Percentiles rank a stretch among this genome's conserved stretches.
Conservation (phyloP, 2,888 invertebrate genomes). For the Acronicta alni region DNA sequence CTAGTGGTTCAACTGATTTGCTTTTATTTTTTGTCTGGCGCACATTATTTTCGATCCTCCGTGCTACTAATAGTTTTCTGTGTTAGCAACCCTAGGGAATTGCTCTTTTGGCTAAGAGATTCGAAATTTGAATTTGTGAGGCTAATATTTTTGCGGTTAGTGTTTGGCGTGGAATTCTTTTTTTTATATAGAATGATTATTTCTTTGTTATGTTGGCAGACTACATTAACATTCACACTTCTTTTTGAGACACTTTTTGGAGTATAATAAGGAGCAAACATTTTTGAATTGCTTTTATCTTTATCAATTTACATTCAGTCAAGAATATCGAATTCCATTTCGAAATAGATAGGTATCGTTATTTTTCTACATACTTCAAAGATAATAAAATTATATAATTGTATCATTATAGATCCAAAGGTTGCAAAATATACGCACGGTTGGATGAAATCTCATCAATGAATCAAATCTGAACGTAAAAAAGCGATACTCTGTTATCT, state of each 20-base stretch:
- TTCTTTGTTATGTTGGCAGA: too few species aligned
- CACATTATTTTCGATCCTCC: slow-evolving; percentile 53
- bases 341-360: too few species aligned
- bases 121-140: slow-evolving; percentile 2
- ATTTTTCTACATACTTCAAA: too few species aligned
- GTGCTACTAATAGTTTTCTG: slow-evolving; percentile 67
- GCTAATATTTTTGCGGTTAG: slow-evolving; percentile 1
- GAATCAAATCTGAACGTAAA: slow-evolving; percentile 20
- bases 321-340: too few species aligned
- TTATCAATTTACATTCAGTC: too few species aligned
- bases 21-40: slow-evolving; percentile 65
- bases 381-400: background rate
- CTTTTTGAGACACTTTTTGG: too few species aligned
- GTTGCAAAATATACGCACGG: background rate
- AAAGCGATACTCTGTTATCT: slow-evolving; percentile 12
- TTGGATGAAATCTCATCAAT: slow-evolving; percentile 15
- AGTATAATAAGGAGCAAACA: too few species aligned
- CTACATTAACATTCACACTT: too few species aligned
- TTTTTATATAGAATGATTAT: too few species aligned
- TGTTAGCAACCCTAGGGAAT: slow-evolving; percentile 36
- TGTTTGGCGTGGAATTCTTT: background rate
- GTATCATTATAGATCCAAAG: background rate
- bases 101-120: slow-evolving; percentile 7
- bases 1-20: slow-evolving; percentile 68
- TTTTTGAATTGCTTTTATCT: too few species aligned